phyloP scores from a whole-genome alignment of 2,113 vertebrate species.

The Polypterus bichir region DNA sequence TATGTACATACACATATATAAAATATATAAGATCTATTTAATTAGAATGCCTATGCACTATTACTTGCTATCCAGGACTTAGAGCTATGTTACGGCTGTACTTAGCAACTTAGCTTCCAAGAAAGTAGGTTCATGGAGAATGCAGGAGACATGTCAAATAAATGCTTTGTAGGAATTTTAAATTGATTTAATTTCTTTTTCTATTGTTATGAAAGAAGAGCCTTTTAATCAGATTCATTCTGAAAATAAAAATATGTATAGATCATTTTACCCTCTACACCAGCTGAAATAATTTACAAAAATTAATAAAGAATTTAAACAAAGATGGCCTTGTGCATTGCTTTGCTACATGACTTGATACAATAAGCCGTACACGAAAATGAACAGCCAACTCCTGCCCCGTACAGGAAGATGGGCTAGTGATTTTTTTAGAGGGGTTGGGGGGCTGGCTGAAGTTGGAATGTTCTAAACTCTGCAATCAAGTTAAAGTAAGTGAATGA shows the following conservation, averaged over 20 bases:
- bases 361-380: too few species aligned
- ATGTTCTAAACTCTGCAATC: too few species aligned
- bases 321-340: too few species aligned
- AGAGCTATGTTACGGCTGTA: slow-evolving; percentile 64
- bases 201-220: slow-evolving; percentile 55
- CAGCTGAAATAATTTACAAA: slow-evolving; percentile 69
- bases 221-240: slow-evolving; percentile 52
- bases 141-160: slow-evolving; percentile 49
- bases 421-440: too few species aligned
- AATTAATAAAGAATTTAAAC: slow-evolving; percentile 58
- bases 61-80: slow-evolving; percentile 53
- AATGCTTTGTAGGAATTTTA: slow-evolving; percentile 48
- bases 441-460: too few species aligned
- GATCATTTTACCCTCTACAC: slow-evolving; percentile 63
- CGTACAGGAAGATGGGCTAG: too few species aligned
- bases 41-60: slow-evolving; percentile 67
- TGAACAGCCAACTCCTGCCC: too few species aligned
- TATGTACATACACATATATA: slow-evolving; percentile 50
- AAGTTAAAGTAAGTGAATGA: too few species aligned
- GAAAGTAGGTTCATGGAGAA: slow-evolving; percentile 52
- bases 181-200: slow-evolving; percentile 52
- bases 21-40: slow-evolving; percentile 23
- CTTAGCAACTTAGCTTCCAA: slow-evolving; percentile 60
- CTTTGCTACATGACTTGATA: too few species aligned
- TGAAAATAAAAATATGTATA: slow-evolving; percentile 52